These are phyloP conservation scores for Melolontha melolontha DNA, from an alignment of 2,888 invertebrate genomes.

Conservation along the genomic window DNA sequence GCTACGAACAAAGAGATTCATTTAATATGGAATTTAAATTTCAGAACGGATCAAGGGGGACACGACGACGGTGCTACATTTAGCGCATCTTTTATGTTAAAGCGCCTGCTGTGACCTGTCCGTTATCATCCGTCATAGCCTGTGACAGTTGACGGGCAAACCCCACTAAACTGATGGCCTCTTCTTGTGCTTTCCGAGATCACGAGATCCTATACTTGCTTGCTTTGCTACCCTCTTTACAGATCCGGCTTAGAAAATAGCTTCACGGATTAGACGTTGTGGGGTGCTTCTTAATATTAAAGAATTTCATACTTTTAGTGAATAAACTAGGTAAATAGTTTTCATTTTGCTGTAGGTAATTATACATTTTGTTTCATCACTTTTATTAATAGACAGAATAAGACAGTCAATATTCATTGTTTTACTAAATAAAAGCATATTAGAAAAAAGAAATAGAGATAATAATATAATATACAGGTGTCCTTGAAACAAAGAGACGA, in stretches of 20 bases:
- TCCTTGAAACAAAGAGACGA: too few species aligned
- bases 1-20: constrained; percentile 37
- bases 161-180: constrained; percentile 56
- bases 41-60: constrained; percentile 19
- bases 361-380: too few species aligned
- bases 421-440: too few species aligned
- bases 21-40: constrained; percentile 41
- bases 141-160: constrained; percentile 56
- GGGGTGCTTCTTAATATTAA: not conserved
- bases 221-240: constrained; percentile 40
- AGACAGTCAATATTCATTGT: too few species aligned
- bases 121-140: constrained; percentile 54
- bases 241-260: constrained; percentile 27
- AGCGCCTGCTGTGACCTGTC: constrained; percentile 44
- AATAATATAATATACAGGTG: too few species aligned
- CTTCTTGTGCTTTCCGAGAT: constrained; percentile 51
- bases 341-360: too few species aligned
- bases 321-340: too few species aligned
- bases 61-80: constrained; percentile 32
- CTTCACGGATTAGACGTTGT: constrained; percentile 10
- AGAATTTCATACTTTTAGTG: not conserved
- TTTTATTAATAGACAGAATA: too few species aligned
- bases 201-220: constrained; percentile 42
- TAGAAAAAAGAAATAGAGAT: too few species aligned
- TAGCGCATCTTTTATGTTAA: constrained; percentile 40